Evolutionary conservation across 1,140 invertebrate genomes (phyloP), one percentile per base, ranked within the genome.

Genomic region (Lerema accius): DNA sequence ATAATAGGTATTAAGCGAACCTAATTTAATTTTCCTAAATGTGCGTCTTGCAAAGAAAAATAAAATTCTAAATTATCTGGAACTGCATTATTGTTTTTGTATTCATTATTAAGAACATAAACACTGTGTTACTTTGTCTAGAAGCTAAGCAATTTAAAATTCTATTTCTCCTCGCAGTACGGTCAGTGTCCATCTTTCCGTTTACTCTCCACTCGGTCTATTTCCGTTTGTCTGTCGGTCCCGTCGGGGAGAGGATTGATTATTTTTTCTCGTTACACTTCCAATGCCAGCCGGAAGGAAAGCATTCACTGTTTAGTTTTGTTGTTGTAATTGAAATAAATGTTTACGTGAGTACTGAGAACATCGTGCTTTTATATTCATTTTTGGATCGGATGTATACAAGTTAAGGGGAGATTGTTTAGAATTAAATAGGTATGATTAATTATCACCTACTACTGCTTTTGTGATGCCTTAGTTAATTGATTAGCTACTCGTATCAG

Each of bases 311-410:
- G 46, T 49, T 49, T 35, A 35, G 13, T 49, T 49, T 11, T 49
- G 46, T 49, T 49, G 28, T 35, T 49, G 11, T 49, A 35, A 49
- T 49, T 32, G 14, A 51, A 37, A 51, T 51, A 37, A 51, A 51
- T 51, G 49, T 51, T 37, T 51, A 39, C 15, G 6, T 16, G 28
- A 50, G 7, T 10, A 39, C 14, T 17, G 7, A 16, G 14, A 50
- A n/a, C n/a, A n/a, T 16, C 2, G 15, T 37, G 3, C 2, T 13
- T 48, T 48, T 26, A n/a, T 37, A 6, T 9, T 51, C 39, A 37
- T 51, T 51, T 51, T 51, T n/a, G 15, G 1, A 1, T 10, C 11
- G 13, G 26, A 10, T 17, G 11, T 23, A 26, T 26, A 46, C n/a
- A 28, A 48, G 11, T 37, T 11, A 37, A 37, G 4, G 6, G 1